These are phyloP conservation scores for Temnothorax longispinosus DNA, from an alignment of 1,140 invertebrate genomes.

Conservation along the genomic window DNA sequence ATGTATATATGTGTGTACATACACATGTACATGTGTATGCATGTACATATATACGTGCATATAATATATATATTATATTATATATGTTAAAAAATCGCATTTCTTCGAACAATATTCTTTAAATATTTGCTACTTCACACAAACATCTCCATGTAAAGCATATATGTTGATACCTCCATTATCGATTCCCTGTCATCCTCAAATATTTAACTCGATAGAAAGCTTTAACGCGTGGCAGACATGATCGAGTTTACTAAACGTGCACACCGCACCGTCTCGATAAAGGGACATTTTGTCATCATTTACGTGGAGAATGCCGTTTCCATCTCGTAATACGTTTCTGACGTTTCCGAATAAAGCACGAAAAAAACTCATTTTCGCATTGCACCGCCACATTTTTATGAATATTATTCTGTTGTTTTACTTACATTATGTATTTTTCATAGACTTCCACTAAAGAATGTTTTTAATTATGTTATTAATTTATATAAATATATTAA, in stretches of 20 bases:
- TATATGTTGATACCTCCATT: slow-evolving; percentile 58
- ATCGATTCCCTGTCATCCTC: slow-evolving; percentile 54
- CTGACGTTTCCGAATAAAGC: slow-evolving; percentile 5
- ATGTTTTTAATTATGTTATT: not conserved
- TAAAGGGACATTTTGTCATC: slow-evolving; percentile 46
- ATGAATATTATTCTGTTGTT: not conserved
- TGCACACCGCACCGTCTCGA: slow-evolving; percentile 26
- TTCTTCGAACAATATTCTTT: slow-evolving; percentile 17
- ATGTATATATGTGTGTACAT: not conserved
- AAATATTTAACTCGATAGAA: slow-evolving; percentile 62
- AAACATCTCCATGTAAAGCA: slow-evolving; percentile 19
- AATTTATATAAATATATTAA: not conserved
- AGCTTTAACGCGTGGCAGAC: slow-evolving; percentile 54
- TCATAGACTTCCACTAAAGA: not conserved
- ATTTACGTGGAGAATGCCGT: slow-evolving; percentile 40
- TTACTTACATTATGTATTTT: not conserved
- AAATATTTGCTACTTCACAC: slow-evolving; percentile 45
- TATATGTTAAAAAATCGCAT: slow-evolving; percentile 1
- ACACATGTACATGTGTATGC: not conserved
- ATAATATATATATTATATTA: not conserved
- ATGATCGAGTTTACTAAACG: slow-evolving; percentile 61
- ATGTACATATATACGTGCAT: not conserved
- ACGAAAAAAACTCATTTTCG: not conserved
- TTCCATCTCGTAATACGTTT: slow-evolving; percentile 29
- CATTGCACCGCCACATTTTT: not conserved